Percentiles rank a stretch among this genome's conserved stretches.
Evolutionary conservation across 1,140 invertebrate genomes (phyloP).

Genomic region (Trichonephila inaurata): DNA sequence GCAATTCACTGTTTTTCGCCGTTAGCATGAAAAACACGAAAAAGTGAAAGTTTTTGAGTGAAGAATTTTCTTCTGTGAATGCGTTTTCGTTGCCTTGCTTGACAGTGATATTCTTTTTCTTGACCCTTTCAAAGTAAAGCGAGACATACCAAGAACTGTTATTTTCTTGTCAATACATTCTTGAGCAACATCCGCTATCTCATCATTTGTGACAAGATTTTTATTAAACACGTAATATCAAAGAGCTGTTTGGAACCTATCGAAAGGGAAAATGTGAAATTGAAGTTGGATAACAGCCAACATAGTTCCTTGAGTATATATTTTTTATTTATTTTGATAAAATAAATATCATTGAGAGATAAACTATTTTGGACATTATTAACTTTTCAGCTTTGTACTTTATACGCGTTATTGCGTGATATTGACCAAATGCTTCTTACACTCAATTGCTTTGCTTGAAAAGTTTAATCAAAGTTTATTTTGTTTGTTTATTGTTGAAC

Average conservation of each 20-base stretch:
- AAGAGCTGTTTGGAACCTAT: background rate
- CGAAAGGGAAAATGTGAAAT: background rate
- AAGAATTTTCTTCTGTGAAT: background rate
- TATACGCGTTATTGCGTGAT: too few relatives aligned
- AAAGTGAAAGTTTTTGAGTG: background rate
- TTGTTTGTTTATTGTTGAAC: too few relatives aligned
- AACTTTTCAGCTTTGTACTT: background rate
- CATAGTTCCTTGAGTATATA: background rate
- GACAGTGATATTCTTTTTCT: background rate
- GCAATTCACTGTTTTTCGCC: background rate
- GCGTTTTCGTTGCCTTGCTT: background rate
- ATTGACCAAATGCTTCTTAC: too few relatives aligned
- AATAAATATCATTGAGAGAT: background rate
- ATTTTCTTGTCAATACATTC: conserved; percentile 26
- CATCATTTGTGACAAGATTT: conserved; percentile 52
- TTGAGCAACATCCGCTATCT: background rate
- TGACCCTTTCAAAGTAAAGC: background rate
- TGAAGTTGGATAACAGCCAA: conserved; percentile 14
- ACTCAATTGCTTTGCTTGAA: too few relatives aligned
- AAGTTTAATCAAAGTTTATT: too few relatives aligned
- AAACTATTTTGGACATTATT: background rate
- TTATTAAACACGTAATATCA: conserved; percentile 49
- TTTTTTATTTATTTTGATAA: background rate
- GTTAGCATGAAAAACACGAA: background rate
- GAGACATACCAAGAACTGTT: conserved; percentile 5